These are phyloP conservation scores for Malurus leucopterus DNA, from an alignment of 2,797 vertebrate genomes.

Conservation along the genomic window DNA sequence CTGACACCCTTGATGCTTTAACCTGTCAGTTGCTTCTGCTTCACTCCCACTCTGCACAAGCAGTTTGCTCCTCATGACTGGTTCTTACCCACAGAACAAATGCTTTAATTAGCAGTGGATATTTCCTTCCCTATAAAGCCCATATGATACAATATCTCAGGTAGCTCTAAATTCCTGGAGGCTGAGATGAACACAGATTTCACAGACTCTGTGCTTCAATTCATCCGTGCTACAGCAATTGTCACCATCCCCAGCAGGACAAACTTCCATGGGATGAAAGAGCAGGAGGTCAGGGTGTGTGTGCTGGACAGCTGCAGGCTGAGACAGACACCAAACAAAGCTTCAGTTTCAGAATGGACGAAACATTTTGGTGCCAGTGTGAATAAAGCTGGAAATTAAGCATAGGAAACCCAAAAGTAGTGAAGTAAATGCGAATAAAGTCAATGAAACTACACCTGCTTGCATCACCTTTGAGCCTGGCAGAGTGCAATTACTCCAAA, in stretches of 20 bases:
- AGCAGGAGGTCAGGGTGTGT: too few species aligned
- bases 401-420: not conserved
- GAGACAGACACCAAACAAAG: not conserved
- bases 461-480: not conserved
- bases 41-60: not conserved
- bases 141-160: not conserved
- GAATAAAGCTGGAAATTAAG: not conserved
- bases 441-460: not conserved
- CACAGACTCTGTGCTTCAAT: not conserved
- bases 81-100: not conserved
- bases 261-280: not conserved
- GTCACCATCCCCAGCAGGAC: not conserved
- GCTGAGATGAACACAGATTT: not conserved
- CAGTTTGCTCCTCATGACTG: not conserved
- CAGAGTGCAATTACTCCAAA: constrained; percentile 3
- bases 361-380: not conserved
- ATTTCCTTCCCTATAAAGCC: not conserved
- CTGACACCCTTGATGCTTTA: not conserved
- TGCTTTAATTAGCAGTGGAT: not conserved
- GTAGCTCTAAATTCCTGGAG: not conserved
- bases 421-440: not conserved
- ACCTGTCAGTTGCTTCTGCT: not conserved
- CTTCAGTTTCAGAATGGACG: not conserved
- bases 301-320: not conserved
- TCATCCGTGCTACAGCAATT: not conserved